phyloP scores from a whole-genome alignment of 2,888 invertebrate genomes.

The Temnothorax rugatulus region DNA sequence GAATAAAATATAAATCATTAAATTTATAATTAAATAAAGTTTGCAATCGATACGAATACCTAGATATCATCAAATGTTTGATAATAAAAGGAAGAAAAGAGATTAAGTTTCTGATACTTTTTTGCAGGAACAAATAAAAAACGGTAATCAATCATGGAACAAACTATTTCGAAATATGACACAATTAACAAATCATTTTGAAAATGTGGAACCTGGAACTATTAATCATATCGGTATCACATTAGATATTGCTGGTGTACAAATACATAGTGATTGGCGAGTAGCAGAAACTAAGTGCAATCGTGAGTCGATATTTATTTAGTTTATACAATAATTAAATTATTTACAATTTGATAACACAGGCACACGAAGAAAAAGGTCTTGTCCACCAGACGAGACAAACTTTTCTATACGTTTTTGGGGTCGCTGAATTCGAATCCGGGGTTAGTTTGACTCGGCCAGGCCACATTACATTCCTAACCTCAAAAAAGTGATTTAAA shows the following conservation, averaged over 20 bases:
- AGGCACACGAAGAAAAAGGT: no score
- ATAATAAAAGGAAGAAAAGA: not conserved
- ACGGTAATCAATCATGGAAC: not conserved
- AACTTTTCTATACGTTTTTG: no score
- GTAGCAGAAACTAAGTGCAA: constrained; percentile 67
- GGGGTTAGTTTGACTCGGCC: no score
- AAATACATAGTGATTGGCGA: constrained; percentile 44
- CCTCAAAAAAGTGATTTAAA: no score
- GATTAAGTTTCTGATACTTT: not conserved
- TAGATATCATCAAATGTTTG: rapidly evolving
- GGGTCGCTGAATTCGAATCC: no score
- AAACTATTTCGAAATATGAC: constrained; percentile 35
- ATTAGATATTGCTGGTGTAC: not conserved
- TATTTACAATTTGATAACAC: no score
- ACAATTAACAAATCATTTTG: constrained; percentile 19
- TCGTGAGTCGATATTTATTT: no score
- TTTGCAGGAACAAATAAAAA: not conserved
- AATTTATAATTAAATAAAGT: not conserved
- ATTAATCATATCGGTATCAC: constrained; percentile 53
- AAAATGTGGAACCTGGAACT: constrained; percentile 61
- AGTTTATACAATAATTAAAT: no score
- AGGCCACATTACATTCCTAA: no score
- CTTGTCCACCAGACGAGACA: no score
- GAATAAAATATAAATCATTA: not conserved
- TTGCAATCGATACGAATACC: not conserved